These are phyloP conservation scores for Pantherophis guttatus DNA, from an alignment of 2,113 vertebrate species.

Conservation along the genomic window DNA sequence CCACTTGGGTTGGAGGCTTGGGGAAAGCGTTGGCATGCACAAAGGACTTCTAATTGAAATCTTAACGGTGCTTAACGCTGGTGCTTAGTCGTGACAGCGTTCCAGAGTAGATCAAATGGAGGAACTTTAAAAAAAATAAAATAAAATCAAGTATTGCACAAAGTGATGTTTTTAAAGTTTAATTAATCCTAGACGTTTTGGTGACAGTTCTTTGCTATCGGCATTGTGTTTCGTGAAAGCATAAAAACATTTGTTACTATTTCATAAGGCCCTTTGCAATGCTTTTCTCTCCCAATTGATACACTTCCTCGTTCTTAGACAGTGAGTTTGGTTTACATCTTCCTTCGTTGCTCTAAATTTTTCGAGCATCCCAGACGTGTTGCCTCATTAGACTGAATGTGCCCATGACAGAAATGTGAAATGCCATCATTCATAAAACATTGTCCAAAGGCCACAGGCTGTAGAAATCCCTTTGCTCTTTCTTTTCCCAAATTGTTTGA, in stretches of 20 bases:
- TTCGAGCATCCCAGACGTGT: not conserved
- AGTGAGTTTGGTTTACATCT: slow-evolving; percentile 33
- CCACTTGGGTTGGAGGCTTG: not conserved
- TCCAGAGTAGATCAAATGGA: slow-evolving; percentile 1
- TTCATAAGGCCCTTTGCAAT: slow-evolving; percentile 24
- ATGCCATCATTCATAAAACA: slow-evolving; percentile 21
- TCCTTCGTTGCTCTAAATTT: slow-evolving; percentile 26
- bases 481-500: not conserved
- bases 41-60: not conserved
- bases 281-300: slow-evolving; percentile 18
- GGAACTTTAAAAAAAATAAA: slow-evolving; percentile 25
- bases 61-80: not conserved
- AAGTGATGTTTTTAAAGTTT: slow-evolving; percentile 31
- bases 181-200: slow-evolving; percentile 20
- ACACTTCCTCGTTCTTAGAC: not conserved
- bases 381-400: slow-evolving; percentile 9
- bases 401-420: not conserved
- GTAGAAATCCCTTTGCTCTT: not conserved
- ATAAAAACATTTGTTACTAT: slow-evolving; percentile 28
- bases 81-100: not conserved
- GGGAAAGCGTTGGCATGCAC: not conserved
- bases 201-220: slow-evolving; percentile 26
- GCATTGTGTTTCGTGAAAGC: slow-evolving; percentile 1
- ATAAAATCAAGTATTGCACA: slow-evolving; percentile 20
- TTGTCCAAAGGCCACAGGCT: not conserved